Conservation (phyloP, 2,113 vertebrate species). For the Mus spicilegus region DNA sequence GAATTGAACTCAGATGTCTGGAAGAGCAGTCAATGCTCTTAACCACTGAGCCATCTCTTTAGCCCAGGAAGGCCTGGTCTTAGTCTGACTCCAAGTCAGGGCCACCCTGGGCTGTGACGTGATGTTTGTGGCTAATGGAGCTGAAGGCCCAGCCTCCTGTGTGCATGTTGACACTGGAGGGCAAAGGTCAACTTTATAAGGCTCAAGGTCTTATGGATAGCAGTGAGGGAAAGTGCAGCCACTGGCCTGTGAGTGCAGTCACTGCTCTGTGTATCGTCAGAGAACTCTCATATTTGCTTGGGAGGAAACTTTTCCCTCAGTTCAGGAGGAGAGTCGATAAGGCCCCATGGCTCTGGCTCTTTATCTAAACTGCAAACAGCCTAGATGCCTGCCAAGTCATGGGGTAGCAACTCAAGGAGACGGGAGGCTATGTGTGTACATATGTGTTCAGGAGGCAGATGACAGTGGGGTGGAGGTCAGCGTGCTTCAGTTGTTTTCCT, state of each 20-base stretch:
- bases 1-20: too few species aligned
- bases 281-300: background rate
- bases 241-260: background rate
- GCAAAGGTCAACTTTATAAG: background rate
- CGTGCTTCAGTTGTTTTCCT: background rate
- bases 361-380: conserved; percentile 58
- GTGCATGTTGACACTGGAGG: background rate
- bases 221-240: background rate
- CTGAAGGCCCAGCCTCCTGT: background rate
- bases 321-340: conserved; percentile 44
- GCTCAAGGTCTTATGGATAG: background rate
- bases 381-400: background rate
- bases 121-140: background rate
- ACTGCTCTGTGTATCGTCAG: background rate
- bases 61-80: background rate
- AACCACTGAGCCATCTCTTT: too few species aligned
- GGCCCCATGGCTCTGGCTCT: background rate
- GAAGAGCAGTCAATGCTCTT: too few species aligned
- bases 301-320: conserved; percentile 51
- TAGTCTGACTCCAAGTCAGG: background rate
- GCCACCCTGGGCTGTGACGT: background rate
- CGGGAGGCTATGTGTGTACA: background rate
- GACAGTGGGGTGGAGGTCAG: too few species aligned
- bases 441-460: background rate
- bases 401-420: conserved; percentile 1